Evolutionary conservation across 2,113 vertebrate genomes (phyloP).

Genomic region (Oostethus manadensis): DNA sequence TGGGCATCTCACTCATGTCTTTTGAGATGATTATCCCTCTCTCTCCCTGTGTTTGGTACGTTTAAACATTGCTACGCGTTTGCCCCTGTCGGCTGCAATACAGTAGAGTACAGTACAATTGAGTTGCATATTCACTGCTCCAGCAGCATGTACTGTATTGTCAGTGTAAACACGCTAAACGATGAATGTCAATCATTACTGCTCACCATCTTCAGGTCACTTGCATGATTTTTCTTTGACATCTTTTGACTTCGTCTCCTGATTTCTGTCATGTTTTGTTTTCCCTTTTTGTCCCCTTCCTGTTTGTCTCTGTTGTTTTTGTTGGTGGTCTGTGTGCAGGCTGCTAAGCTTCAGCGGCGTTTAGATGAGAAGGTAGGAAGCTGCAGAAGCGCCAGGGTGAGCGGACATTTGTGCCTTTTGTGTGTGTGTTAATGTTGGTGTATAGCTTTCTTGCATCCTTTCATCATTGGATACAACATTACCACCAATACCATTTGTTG

Average conservation of each 20-base stretch:
- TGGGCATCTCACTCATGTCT: no score
- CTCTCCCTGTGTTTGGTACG: no score
- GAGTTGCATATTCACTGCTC: no score
- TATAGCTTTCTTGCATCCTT: not conserved
- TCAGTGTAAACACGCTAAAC: no score
- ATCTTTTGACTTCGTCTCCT: conserved; percentile 10
- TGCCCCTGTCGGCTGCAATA: no score
- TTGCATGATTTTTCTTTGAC: conserved; percentile 2
- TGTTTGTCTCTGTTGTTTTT: conserved; percentile 41
- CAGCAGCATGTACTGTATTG: no score
- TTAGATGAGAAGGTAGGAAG: conserved; percentile 77
- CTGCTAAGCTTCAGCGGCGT: conserved; percentile 75
- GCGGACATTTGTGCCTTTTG: conserved; percentile 52
- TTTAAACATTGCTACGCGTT: no score
- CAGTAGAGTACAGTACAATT: no score
- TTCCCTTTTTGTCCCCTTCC: conserved; percentile 34
- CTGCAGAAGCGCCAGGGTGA: conserved; percentile 70
- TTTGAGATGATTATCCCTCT: no score
- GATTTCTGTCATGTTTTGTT: conserved; percentile 46
- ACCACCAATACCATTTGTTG: not conserved
- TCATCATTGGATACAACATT: not conserved
- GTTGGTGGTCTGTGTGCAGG: conserved; percentile 65
- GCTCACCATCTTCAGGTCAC: conserved; percentile 25
- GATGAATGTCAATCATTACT: conserved; percentile 12
- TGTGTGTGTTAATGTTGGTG: conserved; percentile 30